Conservation (phyloP, 1,140 invertebrate species). For the Caenorhabditis brenneri region DNA sequence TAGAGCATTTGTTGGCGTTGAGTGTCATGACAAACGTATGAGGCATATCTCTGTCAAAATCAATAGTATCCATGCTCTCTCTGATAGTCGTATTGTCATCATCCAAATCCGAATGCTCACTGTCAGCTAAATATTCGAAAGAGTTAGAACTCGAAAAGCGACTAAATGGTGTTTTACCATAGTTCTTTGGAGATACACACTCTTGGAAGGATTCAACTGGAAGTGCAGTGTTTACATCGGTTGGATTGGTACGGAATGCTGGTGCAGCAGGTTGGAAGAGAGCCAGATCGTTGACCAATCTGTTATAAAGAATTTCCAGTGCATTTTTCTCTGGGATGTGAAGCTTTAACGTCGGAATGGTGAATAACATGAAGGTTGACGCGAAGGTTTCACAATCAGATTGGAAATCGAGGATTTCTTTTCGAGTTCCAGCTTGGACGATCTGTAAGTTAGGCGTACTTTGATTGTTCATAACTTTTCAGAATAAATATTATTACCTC, state of each 20-base stretch:
- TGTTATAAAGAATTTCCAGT: constrained; percentile 53
- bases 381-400: not conserved
- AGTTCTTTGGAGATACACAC: constrained; percentile 8
- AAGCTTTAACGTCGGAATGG: constrained; percentile 6
- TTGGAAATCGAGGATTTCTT: constrained; percentile 46
- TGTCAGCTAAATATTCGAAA: not conserved
- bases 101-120: constrained; percentile 6
- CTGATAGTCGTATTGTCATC: not conserved
- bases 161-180: not conserved
- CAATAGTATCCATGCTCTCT: not conserved
- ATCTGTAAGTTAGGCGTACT: constrained; percentile 3
- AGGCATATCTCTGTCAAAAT: not conserved
- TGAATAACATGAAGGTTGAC: not conserved
- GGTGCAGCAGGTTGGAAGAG: constrained; percentile 49
- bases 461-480: not conserved
- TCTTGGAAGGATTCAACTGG: constrained; percentile 9
- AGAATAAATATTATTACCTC: not conserved
- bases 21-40: constrained; percentile 21
- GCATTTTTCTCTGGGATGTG: constrained; percentile 39
- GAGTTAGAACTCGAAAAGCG: not conserved
- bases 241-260: not conserved
- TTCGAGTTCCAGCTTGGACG: constrained; percentile 35
- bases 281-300: constrained; percentile 53
- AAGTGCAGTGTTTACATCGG: not conserved
- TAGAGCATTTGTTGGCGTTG: not conserved